These are phyloP conservation scores for Cinclus mexicanus DNA, from an alignment of 2,113 vertebrate genomes.

Conservation along the genomic window DNA sequence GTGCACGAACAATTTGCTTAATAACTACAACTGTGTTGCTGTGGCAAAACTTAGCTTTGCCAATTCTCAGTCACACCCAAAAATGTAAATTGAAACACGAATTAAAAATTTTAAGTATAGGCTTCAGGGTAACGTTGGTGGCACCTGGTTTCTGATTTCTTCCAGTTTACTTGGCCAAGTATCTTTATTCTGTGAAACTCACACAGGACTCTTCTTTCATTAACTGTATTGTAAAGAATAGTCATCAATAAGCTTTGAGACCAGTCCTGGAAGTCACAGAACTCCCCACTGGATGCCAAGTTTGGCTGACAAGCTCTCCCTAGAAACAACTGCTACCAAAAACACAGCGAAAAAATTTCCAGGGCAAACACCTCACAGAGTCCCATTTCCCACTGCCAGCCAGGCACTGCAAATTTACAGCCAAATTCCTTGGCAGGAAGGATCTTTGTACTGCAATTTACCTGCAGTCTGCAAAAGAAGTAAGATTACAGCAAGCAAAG, in stretches of 20 bases:
- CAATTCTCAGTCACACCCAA: neutral
- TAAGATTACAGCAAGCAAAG: neutral
- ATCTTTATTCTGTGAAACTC: neutral
- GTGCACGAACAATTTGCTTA: neutral
- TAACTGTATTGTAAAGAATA: neutral
- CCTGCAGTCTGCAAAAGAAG: neutral
- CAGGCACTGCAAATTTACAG: neutral
- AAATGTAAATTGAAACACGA: neutral
- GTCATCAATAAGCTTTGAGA: neutral
- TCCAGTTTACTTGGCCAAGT: neutral
- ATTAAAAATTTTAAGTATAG: neutral
- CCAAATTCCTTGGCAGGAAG: neutral
- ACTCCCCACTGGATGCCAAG: neutral
- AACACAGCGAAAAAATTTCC: neutral
- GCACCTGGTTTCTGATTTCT: neutral
- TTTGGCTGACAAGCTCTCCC: neutral
- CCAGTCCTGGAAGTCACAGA: neutral
- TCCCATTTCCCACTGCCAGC: neutral
- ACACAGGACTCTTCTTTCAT: neutral
- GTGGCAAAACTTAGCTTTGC: neutral
- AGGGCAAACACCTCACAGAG: neutral
- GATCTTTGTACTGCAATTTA: neutral
- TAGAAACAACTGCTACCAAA: neutral
- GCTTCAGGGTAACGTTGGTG: neutral
- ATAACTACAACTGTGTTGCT: neutral